These are phyloP conservation scores for Erebia epiphron DNA, from an alignment of 2,888 invertebrate genomes.

Conservation along the genomic window DNA sequence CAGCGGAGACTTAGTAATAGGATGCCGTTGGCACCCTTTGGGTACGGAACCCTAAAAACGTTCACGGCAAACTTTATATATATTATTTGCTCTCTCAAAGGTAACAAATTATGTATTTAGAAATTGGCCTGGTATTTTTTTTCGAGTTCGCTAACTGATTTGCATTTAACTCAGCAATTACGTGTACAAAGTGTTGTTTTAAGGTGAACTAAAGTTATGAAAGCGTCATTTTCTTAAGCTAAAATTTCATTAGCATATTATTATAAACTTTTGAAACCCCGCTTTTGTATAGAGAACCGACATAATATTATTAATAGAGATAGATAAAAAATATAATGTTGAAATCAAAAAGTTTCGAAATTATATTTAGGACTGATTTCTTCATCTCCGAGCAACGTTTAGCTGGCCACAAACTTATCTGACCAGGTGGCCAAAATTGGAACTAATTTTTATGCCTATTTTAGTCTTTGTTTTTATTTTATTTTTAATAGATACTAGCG, in stretches of 20 bases:
- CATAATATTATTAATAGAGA: neutral
- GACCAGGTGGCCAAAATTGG: too few species aligned
- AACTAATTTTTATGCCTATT: too few species aligned
- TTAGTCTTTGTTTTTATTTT: too few species aligned
- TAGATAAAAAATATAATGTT: neutral
- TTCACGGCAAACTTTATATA: constrained; percentile 47
- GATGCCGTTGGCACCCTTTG: neutral
- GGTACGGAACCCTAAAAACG: constrained; percentile 47
- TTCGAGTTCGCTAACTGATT: constrained; percentile 58
- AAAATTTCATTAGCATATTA: constrained; percentile 37
- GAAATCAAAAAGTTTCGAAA: neutral
- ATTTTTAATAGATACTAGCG: too few species aligned
- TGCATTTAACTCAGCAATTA: constrained; percentile 58
- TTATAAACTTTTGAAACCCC: constrained; percentile 25
- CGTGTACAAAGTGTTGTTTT: constrained; percentile 42
- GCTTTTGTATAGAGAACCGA: neutral
- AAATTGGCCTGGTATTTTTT: constrained; percentile 48
- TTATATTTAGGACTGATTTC: too few species aligned
- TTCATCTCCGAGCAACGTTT: too few species aligned
- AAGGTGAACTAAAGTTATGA: constrained; percentile 34
- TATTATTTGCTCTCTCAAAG: constrained; percentile 44
- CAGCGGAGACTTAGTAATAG: neutral
- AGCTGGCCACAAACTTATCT: too few species aligned
- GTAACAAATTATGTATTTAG: constrained; percentile 50
- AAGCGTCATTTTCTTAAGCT: constrained; percentile 33